A percentile compares a stretch with the other conserved stretches of the same genome.
Conservation (phyloP, 2,797 vertebrate genomes). For the Pagetopsis macropterus region DNA sequence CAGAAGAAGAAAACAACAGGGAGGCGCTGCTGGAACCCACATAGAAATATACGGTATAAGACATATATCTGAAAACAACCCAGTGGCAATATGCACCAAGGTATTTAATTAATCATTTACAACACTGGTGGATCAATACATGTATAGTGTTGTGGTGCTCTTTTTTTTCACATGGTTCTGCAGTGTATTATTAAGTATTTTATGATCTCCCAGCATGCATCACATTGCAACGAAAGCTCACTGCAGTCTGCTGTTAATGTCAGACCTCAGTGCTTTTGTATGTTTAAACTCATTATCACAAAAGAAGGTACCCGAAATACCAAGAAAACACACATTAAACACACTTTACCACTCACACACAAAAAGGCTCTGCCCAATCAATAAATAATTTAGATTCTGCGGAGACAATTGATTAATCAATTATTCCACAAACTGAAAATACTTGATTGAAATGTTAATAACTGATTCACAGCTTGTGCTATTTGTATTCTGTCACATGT, state of each 20-base stretch:
- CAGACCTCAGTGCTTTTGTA: conserved; percentile 13
- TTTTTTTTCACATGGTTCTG: background rate
- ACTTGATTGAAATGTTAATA: background rate
- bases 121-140: conserved; percentile 4
- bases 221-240: conserved; percentile 5
- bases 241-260: conserved; percentile 9
- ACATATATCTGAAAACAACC: background rate
- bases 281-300: conserved; percentile 1
- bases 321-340: background rate
- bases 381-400: background rate
- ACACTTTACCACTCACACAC: background rate
- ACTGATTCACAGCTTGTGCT: background rate
- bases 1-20: background rate
- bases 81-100: background rate
- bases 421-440: background rate
- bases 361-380: background rate
- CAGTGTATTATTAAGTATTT: conserved; percentile 1
- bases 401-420: conserved; percentile 7
- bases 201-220: background rate
- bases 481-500: background rate
- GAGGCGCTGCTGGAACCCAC: background rate
- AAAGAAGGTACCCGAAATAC: background rate
- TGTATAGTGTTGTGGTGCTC: background rate
- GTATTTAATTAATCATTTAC: conserved; percentile 13
- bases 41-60: background rate